phyloP scores from a whole-genome alignment of 2,113 vertebrate species.

The Alces alces region DNA sequence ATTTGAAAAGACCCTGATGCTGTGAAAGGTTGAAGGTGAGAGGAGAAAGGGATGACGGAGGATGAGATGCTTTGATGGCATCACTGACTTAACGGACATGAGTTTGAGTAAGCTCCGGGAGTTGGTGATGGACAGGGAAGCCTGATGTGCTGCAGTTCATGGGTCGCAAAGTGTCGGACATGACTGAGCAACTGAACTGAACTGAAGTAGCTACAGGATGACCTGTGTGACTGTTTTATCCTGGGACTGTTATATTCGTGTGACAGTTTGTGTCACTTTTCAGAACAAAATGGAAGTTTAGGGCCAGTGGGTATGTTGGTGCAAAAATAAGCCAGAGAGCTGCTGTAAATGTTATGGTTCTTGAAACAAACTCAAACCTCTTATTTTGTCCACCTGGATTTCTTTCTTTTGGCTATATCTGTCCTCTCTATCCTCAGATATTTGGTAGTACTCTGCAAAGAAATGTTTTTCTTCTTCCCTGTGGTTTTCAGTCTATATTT shows the following conservation, averaged over 20 bases:
- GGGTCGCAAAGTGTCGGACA: fast-evolving
- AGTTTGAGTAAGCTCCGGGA: neutral
- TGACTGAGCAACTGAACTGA: neutral
- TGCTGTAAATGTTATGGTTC: neutral
- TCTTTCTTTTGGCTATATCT: neutral
- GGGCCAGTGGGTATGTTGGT: neutral
- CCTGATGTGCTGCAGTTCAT: neutral
- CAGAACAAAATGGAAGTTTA: neutral
- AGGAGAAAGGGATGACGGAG: fast-evolving
- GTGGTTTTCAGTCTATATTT: neutral
- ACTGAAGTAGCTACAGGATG: neutral
- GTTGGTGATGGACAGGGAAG: neutral
- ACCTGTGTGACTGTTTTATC: neutral
- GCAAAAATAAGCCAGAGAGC: neutral
- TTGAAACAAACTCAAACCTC: neutral
- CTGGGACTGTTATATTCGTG: neutral
- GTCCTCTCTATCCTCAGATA: neutral
- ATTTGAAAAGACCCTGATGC: neutral
- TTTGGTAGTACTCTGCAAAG: neutral
- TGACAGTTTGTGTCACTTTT: neutral
- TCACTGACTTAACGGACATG: neutral
- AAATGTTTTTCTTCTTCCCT: neutral
- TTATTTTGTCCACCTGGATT: neutral
- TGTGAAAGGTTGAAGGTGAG: neutral
- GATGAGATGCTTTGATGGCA: neutral